Base-by-base conservation (phyloP, 92 coral and sea anemone species). In the Phymanthus crucifer region DNA sequence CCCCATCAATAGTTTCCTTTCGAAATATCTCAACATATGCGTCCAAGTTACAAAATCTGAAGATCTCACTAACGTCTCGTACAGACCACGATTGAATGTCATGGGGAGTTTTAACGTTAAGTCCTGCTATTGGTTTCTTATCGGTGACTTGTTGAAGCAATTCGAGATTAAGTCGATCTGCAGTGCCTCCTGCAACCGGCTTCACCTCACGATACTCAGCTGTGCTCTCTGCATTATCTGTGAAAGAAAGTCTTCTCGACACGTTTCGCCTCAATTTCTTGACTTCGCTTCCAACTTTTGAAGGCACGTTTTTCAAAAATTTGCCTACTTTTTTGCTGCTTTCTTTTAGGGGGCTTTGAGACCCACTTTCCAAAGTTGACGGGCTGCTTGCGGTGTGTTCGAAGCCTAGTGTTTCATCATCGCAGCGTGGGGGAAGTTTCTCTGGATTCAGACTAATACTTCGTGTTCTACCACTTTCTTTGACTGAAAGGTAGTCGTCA, bases 31-130 rank as follows among this genome's bases (percentile, higher is more conserved):
- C 83, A 9, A 69, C 34, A 68, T 79, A 79, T 32, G 43, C 23
- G 5, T 69, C 83, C 34, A 79, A 26, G 24, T 50, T 76, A 79
- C 83, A 79, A 35, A 43, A 79, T 32, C 75, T 79, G n/a, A 79
- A 71, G 26, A 56, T 50, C 73, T 79, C 83, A 27, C 70, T 17
- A 32, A 79, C 83, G 27, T 79, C 83, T 11, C 29, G 40, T 33
- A 79, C 26, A 13, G 68, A 36, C 75, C 75, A 79, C 36, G 75
- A 67, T 35, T 58, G 54, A 29, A 79, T 12, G 32, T 79, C 46
- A 32, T 52, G 1, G 21, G 83, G 83, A n/a, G 56, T 56, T 66
- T 19, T 7, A 13, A 75, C 35, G 33, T 75, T 75, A 26, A 58
- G 50, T 35, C 21, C 13, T 12, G 1, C 29, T 50, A 14, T 35